Base-by-base conservation (phyloP, 2,113 vertebrate species). In the Neomonachus schauinslandi region DNA sequence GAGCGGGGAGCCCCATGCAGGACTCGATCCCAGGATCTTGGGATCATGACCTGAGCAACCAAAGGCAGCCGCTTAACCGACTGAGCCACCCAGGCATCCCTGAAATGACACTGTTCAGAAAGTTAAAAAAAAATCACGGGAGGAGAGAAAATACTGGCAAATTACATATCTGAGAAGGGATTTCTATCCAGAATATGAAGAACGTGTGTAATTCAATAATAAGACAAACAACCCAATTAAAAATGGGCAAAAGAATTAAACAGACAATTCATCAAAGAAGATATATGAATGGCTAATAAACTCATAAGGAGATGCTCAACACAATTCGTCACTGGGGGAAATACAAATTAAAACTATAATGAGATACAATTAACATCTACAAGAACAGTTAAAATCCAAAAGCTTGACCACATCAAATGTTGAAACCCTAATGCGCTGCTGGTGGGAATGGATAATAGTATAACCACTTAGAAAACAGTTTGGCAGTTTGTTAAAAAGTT, bases 181-280 rank as follows among this genome's bases (percentile, higher is more conserved):
- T 61, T 90, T 95, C 46, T 81, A 63, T 24, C 2, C 39, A 95
- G 49, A 74, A 59, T 31, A 24, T 63, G n/a, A 89, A 74, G 46
- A 74, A 39, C 1, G 10, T 18, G 24, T 59, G 14, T 36, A 90
- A 46, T 33, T 87, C 86, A 93, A 82, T 55, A 83, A 79, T 63
- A 94, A 92, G 15, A 46, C 61, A 87, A 80, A 87, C 36, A 57
- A 81, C 67, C 28, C 85, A 91, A n/a, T 87, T 87, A 63, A 89
- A 89, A 87, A 91, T 49, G 12, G 21, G 4, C n/a, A 65, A 76
- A 51, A 86, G 13, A 57, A 88, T 91, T 65, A 81, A 81, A n/a
- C 18, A 90, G 57, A 77, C 5, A n/a, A 39, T 63, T 49, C 24
- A n/a, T 84, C 71, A 42, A 42, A 84, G 18, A 49, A 94, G 28